These are phyloP conservation scores for Leptogaster cylindrica DNA, from an alignment of 2,888 invertebrate genomes.

Conservation along the genomic window DNA sequence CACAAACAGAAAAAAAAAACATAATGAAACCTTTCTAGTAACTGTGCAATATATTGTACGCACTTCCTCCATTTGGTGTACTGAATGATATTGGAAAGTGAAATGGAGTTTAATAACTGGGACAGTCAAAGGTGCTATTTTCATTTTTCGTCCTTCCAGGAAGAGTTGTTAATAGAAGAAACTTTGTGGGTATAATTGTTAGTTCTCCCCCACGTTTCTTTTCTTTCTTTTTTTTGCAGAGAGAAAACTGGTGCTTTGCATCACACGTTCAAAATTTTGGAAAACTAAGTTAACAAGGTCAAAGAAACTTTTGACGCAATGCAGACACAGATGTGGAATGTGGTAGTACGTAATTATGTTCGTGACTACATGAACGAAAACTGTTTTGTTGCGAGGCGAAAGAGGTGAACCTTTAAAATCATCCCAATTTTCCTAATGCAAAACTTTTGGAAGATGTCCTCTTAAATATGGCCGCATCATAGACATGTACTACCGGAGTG, in stretches of 20 bases:
- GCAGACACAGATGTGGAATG: background rate
- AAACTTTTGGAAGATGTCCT: slow-evolving; percentile 1
- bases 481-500: background rate
- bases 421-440: slow-evolving; percentile 1
- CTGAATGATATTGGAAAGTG: no score
- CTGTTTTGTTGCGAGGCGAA: background rate
- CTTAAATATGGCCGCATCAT: background rate
- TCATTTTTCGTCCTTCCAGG: no score
- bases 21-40: no score
- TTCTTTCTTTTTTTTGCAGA: no score
- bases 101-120: no score
- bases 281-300: background rate
- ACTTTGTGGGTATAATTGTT: no score
- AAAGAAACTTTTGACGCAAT: background rate
- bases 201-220: no score
- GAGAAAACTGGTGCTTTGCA: background rate
- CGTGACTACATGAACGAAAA: background rate
- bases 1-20: no score
- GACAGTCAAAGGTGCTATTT: no score
- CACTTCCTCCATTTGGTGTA: no score
- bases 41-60: no score
- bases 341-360: background rate
- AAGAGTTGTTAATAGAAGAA: no score
- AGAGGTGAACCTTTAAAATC: background rate
- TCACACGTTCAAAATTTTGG: slow-evolving; percentile 6